phyloP scores from a whole-genome alignment of 2,797 vertebrate species.

The Oreochromis mossambicus region DNA sequence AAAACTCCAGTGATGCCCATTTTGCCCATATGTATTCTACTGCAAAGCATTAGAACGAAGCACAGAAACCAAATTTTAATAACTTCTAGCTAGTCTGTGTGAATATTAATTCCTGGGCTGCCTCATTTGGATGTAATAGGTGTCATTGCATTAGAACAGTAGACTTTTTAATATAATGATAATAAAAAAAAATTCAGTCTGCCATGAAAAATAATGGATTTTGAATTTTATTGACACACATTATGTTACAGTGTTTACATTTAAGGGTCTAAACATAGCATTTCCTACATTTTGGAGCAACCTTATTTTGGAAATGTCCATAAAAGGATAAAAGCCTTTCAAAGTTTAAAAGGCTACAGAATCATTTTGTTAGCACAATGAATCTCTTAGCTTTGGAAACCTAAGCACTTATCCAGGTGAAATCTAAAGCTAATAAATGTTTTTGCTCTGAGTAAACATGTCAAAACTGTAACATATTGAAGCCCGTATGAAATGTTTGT shows the following conservation, averaged over 20 bases:
- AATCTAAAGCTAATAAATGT: neutral
- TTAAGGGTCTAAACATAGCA: neutral
- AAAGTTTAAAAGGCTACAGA: neutral
- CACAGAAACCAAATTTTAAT: neutral
- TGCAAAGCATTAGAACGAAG: neutral
- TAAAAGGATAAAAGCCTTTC: neutral
- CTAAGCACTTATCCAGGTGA: neutral
- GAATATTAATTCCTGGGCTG: neutral
- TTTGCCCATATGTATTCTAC: neutral
- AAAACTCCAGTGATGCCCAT: neutral
- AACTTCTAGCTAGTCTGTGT: neutral
- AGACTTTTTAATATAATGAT: neutral
- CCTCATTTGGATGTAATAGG: neutral
- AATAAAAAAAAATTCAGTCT: neutral
- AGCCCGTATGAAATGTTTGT: neutral
- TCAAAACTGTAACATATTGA: neutral
- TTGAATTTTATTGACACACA: neutral
- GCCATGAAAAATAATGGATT: neutral
- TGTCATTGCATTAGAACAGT: neutral
- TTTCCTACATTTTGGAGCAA: neutral
- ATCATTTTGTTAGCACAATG: neutral
- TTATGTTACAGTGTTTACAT: neutral
- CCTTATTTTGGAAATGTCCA: neutral
- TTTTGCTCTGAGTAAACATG: neutral
- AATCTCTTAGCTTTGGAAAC: neutral